Conservation (phyloP, 2,888 invertebrate genomes). For the Suillia variegata region DNA sequence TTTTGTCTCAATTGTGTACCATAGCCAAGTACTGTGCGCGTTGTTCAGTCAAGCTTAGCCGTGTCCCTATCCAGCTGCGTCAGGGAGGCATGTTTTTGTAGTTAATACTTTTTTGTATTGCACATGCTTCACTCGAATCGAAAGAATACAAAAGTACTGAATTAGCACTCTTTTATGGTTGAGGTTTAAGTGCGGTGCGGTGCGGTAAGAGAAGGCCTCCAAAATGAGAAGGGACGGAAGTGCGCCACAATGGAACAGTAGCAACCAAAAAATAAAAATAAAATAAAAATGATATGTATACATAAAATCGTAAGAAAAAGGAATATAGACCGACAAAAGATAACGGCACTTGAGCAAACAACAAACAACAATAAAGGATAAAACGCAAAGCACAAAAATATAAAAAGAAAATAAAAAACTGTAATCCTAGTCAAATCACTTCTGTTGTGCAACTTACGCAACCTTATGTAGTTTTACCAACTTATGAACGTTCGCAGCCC, state of each 20-base stretch:
- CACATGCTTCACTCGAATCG: not conserved
- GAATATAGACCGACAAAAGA: not conserved
- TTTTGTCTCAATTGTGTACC: too few relatives aligned
- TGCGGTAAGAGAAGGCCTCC: not conserved
- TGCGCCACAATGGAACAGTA: not conserved
- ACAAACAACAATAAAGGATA: constrained; percentile 45
- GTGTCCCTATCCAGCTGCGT: not conserved
- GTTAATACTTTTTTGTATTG: not conserved
- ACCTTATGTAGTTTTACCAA: too few relatives aligned
- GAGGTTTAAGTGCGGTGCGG: not conserved
- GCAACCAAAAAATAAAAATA: not conserved
- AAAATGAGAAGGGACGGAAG: not conserved
- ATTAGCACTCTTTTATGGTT: constrained; percentile 12
- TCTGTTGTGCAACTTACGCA: too few relatives aligned
- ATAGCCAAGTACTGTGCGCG: too few relatives aligned
- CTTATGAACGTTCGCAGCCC: too few relatives aligned
- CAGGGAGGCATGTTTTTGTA: not conserved
- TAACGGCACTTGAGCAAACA: constrained; percentile 34
- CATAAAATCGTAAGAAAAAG: too few relatives aligned
- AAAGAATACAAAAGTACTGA: constrained; percentile 6
- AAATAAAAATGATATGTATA: too few relatives aligned
- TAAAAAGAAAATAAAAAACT: too few relatives aligned
- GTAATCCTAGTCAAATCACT: too few relatives aligned
- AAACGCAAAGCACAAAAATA: constrained; percentile 50
- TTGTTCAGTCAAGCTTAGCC: not conserved